Evolutionary conservation across 1,140 invertebrate genomes (phyloP).

Genomic region (Aplysia californica): DNA sequence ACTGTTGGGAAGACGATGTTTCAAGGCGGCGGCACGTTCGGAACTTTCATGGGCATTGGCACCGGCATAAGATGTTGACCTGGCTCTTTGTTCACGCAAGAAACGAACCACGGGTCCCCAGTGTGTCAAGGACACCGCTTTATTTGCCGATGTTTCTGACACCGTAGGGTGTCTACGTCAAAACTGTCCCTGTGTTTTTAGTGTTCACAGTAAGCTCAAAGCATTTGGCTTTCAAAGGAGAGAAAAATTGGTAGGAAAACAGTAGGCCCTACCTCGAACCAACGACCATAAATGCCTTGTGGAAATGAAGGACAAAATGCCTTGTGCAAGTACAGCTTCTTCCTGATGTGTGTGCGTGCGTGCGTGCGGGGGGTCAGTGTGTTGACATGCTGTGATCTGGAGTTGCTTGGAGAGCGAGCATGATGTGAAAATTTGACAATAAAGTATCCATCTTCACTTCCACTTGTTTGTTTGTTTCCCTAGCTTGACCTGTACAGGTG

Average conservation of each 20-base stretch:
- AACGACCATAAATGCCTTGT: not conserved
- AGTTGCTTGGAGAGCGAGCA: too few species aligned
- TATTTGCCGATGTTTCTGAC: too few species aligned
- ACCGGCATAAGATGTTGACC: slow-evolving; percentile 72
- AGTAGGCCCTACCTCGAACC: not conserved
- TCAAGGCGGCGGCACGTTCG: slow-evolving; percentile 96
- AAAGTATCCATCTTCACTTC: too few species aligned
- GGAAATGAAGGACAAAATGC: not conserved
- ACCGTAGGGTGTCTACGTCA: too few species aligned
- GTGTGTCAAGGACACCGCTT: not conserved
- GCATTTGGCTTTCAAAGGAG: not conserved
- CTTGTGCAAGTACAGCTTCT: too few species aligned
- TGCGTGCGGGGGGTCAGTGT: too few species aligned
- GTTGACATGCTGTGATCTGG: too few species aligned
- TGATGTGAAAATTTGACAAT: too few species aligned
- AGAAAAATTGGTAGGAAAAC: not conserved
- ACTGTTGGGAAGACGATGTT: slow-evolving; percentile 96
- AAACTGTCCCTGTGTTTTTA: not conserved
- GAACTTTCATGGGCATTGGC: slow-evolving; percentile 89
- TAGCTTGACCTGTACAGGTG: too few species aligned
- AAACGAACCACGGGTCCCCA: too few species aligned
- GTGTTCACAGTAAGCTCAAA: not conserved
- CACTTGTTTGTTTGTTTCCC: too few species aligned
- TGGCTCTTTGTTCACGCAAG: not conserved
- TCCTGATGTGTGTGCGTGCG: too few species aligned